Percentiles rank a stretch among this genome's conserved stretches.
phyloP scores from a whole-genome alignment of 2,888 invertebrate species.

The Podotricha telesiphe region DNA sequence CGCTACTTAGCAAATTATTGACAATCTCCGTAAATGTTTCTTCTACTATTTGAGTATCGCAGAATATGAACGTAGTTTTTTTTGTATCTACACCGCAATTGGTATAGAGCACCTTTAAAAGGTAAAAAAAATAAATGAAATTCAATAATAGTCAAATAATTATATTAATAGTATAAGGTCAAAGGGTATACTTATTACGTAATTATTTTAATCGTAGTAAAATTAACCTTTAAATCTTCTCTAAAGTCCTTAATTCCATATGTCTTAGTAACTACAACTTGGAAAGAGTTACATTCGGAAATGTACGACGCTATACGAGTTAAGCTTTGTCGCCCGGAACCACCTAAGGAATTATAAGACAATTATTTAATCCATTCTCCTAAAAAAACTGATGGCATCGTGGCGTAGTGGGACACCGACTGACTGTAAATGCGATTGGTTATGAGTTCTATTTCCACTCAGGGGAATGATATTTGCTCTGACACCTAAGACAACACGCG shows the following conservation, averaged over 20 bases:
- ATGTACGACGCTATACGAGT: slow-evolving; percentile 90
- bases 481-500: too few species aligned
- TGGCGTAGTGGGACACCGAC: too few species aligned
- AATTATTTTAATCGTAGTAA: too few species aligned
- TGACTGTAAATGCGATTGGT: too few species aligned
- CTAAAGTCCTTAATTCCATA: slow-evolving; percentile 90
- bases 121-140: neutral
- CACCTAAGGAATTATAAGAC: slow-evolving; percentile 77
- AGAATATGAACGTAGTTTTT: slow-evolving; percentile 91
- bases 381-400: too few species aligned
- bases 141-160: too few species aligned
- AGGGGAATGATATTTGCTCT: too few species aligned
- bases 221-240: slow-evolving; percentile 90
- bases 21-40: slow-evolving; percentile 94
- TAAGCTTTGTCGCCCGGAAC: slow-evolving; percentile 92
- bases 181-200: too few species aligned
- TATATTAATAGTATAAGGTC: too few species aligned
- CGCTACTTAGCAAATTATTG: slow-evolving; percentile 94
- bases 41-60: slow-evolving; percentile 92
- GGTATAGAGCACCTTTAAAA: slow-evolving; percentile 83
- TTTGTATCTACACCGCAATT: slow-evolving; percentile 89
- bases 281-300: slow-evolving; percentile 90
- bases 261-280: slow-evolving; percentile 90
- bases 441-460: too few species aligned
- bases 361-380: neutral